Evolutionary conservation across 2,888 invertebrate genomes (phyloP).

Genomic region (Dyspetes luteomarginatus): DNA sequence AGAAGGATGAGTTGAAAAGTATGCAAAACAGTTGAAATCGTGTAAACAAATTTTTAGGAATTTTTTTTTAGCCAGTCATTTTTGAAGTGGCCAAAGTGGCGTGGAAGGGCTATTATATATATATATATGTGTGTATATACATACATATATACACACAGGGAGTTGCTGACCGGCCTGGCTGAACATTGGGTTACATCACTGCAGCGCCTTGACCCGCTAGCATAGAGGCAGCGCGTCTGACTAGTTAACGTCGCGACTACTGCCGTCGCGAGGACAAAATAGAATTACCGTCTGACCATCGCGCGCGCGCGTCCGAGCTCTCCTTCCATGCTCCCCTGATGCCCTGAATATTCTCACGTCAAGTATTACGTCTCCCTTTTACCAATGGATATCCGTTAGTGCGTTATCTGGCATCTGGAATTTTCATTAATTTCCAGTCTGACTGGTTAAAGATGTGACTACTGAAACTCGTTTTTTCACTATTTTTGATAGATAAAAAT

Average conservation of each 20-base stretch:
- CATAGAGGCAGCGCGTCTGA: conserved; percentile 48
- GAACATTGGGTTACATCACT: conserved; percentile 16
- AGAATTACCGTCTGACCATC: conserved; percentile 47
- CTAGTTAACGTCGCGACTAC: conserved; percentile 53
- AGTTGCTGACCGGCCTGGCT: conserved; percentile 10
- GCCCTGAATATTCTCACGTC: conserved; percentile 6
- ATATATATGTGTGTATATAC: neutral
- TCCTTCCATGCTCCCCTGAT: neutral
- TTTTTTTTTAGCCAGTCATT: neutral
- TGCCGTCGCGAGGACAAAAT: conserved; percentile 44
- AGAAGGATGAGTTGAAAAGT: too few relatives aligned
- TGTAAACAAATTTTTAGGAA: too few relatives aligned
- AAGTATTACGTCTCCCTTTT: conserved; percentile 1
- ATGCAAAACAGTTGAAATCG: too few relatives aligned
- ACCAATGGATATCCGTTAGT: conserved; percentile 7
- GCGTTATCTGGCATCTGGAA: conserved; percentile 38
- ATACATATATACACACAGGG: neutral
- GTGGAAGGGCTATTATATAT: too few relatives aligned
- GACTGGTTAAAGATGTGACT: neutral
- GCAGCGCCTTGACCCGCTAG: conserved; percentile 45
- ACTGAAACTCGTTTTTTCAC: neutral
- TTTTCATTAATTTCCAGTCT: neutral
- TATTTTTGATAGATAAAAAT: too few relatives aligned
- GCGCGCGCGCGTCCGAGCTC: neutral
- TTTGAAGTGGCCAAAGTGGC: neutral